Evolutionary conservation across 2,888 invertebrate genomes (phyloP).

Genomic region (Deroplatys truncata): DNA sequence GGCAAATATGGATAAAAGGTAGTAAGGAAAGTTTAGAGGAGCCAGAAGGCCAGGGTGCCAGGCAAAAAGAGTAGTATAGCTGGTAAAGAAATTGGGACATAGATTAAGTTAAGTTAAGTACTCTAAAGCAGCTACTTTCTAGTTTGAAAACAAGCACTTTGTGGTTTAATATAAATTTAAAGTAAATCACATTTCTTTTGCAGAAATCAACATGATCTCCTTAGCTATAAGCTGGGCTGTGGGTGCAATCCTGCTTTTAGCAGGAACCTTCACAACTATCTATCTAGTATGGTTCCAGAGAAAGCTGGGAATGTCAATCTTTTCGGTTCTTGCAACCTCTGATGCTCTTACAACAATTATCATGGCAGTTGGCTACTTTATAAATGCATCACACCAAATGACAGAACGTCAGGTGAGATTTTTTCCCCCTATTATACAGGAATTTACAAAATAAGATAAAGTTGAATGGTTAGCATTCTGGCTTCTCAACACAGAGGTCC

Average conservation of each 20-base stretch:
- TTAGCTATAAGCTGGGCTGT: conserved; percentile 30
- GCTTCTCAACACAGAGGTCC: too few species aligned
- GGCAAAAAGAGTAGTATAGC: too few species aligned
- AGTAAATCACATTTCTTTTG: background rate
- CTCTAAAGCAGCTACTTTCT: too few species aligned
- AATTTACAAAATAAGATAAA: too few species aligned
- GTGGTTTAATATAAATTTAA: too few species aligned
- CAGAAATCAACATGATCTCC: background rate
- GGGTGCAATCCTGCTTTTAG: conserved; percentile 36
- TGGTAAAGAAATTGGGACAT: too few species aligned
- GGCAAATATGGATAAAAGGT: too few species aligned
- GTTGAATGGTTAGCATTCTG: too few species aligned
- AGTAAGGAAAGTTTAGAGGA: too few species aligned
- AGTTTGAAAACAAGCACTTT: too few species aligned
- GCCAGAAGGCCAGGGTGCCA: too few species aligned
- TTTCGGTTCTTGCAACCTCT: conserved; percentile 37
- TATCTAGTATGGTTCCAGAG: conserved; percentile 34
- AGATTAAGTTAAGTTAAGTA: too few species aligned
- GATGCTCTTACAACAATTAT: conserved; percentile 36
- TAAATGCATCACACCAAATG: conserved; percentile 21
- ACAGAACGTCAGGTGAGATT: background rate
- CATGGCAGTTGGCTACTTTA: conserved; percentile 32
- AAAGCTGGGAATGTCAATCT: conserved; percentile 33
- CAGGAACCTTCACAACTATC: conserved; percentile 34
- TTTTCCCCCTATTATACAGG: background rate